A percentile compares a stretch with the other conserved stretches of the same genome.
Evolutionary conservation across 2,797 vertebrate species (phyloP).

Genomic region (Garrulus glandarius): DNA sequence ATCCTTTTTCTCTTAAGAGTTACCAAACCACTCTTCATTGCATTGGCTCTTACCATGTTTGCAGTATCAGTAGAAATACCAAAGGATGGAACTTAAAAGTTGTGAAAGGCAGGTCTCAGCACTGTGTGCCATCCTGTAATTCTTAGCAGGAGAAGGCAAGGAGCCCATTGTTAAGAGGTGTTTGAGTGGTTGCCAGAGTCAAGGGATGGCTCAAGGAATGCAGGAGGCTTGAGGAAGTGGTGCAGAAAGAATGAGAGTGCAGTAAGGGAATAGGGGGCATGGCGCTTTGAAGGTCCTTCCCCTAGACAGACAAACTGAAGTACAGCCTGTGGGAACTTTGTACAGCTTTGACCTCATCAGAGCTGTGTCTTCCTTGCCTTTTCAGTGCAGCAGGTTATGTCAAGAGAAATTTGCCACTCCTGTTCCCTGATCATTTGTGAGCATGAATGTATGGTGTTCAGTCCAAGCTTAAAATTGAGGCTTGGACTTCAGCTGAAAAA

Average conservation of each 20-base stretch:
- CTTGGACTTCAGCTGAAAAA: neutral
- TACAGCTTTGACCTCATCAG: neutral
- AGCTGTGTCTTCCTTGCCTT: neutral
- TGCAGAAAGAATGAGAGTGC: neutral
- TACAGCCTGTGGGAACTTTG: neutral
- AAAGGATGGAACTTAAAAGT: neutral
- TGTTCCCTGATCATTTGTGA: neutral
- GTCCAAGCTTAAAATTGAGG: neutral
- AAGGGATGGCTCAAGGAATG: neutral
- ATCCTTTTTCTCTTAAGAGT: neutral
- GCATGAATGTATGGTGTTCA: neutral
- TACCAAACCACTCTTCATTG: neutral
- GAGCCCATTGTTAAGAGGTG: neutral
- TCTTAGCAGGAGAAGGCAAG: neutral
- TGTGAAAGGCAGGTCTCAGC: neutral
- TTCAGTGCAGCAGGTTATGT: neutral
- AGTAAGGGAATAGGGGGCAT: neutral
- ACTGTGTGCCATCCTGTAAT: neutral
- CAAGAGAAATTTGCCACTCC: neutral
- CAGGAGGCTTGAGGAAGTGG: neutral
- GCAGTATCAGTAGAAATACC: neutral
- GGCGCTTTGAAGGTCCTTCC: neutral
- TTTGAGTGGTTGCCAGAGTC: neutral
- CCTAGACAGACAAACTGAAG: neutral
- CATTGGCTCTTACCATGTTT: neutral